These are phyloP conservation scores for Anagyrus pseudococci DNA, from an alignment of 2,888 invertebrate genomes.

Conservation along the genomic window DNA sequence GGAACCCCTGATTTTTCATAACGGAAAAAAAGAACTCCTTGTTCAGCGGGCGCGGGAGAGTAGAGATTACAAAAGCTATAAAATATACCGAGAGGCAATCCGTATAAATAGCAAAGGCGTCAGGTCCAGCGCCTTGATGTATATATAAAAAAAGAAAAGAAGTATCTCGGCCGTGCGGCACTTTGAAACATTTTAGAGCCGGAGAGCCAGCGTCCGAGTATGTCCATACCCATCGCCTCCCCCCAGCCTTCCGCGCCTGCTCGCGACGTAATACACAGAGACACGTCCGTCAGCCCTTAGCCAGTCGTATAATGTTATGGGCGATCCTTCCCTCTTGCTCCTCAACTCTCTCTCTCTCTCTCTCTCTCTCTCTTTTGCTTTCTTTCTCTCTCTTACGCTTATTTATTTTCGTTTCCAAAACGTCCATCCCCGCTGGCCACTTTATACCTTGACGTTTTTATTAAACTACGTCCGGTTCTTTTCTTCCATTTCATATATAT, in stretches of 20 bases:
- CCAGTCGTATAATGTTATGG: slow-evolving; percentile 28
- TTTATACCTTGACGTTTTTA: slow-evolving; percentile 62
- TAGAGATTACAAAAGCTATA: neutral
- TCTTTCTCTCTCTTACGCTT: slow-evolving; percentile 59
- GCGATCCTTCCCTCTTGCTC: no score
- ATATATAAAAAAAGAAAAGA: neutral
- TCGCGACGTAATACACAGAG: neutral
- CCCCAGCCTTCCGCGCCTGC: neutral
- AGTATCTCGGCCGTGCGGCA: slow-evolving; percentile 14
- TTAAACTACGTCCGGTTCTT: slow-evolving; percentile 52
- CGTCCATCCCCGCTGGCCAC: slow-evolving; percentile 55
- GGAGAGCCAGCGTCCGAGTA: neutral
- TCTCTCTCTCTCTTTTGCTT: no score
- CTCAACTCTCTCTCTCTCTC: no score
- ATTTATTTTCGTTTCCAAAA: slow-evolving; percentile 53
- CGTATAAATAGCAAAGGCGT: neutral
- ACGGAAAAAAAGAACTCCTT: neutral
- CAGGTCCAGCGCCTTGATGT: neutral
- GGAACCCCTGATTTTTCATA: neutral
- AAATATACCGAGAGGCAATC: neutral
- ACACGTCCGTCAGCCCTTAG: slow-evolving; percentile 26
- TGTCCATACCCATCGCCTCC: neutral
- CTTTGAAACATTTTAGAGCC: slow-evolving; percentile 20
- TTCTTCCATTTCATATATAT: slow-evolving; percentile 35
- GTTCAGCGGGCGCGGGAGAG: no score